Evolutionary conservation across 2,888 invertebrate species (phyloP).

Genomic region (Stomorhina lunata): DNA sequence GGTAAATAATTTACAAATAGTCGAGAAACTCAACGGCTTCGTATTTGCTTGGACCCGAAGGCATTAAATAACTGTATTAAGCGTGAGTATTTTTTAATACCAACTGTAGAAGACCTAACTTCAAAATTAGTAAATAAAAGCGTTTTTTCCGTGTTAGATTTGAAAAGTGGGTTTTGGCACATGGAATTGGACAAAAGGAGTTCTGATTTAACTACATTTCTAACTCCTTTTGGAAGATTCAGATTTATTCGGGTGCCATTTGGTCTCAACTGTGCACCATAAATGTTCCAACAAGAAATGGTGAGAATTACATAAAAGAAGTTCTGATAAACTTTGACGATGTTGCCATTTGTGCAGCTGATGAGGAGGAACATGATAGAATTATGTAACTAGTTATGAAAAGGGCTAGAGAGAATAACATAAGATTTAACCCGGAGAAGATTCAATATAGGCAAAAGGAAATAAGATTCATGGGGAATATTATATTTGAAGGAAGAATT

Average conservation of each 20-base stretch:
- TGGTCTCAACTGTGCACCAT: slow-evolving; percentile 67
- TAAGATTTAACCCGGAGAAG: slow-evolving; percentile 33
- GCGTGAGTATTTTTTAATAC: slow-evolving; percentile 68
- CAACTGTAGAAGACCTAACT: slow-evolving; percentile 67
- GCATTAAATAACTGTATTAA: slow-evolving; percentile 67
- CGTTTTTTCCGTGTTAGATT: slow-evolving; percentile 63
- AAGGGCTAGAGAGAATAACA: slow-evolving; percentile 43
- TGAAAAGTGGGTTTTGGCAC: slow-evolving; percentile 54
- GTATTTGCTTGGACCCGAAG: slow-evolving; percentile 67
- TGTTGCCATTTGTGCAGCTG: slow-evolving; percentile 69
- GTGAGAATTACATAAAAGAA: slow-evolving; percentile 70
- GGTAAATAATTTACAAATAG: too few relatives aligned
- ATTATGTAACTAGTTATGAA: slow-evolving; percentile 51
- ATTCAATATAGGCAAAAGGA: slow-evolving; percentile 41
- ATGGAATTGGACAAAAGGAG: slow-evolving; percentile 65
- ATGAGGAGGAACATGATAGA: slow-evolving; percentile 63
- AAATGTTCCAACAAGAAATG: slow-evolving; percentile 73
- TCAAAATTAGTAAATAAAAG: slow-evolving; percentile 42
- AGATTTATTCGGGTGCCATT: slow-evolving; percentile 69
- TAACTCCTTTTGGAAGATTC: slow-evolving; percentile 67
- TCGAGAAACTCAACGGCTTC: slow-evolving; percentile 66
- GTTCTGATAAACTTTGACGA: slow-evolving; percentile 75
- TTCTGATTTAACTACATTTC: slow-evolving; percentile 67
- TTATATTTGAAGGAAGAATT: slow-evolving; percentile 21
- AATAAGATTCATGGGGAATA: slow-evolving; percentile 49